A percentile compares a stretch with the other conserved stretches of the same genome.
These are phyloP conservation scores for Anguilla rostrata DNA, from an alignment of 2,113 vertebrate genomes.

Conservation along the genomic window DNA sequence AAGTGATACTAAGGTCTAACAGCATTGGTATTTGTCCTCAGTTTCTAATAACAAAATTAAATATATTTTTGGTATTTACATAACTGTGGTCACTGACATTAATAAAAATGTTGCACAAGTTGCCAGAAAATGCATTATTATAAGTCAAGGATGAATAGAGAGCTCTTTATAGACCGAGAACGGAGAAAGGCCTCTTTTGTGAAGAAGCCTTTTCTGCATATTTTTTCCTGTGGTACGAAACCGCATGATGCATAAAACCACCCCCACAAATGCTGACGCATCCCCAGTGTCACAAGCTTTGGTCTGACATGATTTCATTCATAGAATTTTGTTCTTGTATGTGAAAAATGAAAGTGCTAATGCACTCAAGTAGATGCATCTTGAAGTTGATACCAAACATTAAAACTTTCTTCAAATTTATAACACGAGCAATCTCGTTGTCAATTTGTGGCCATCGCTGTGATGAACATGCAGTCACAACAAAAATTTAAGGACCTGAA, in stretches of 20 bases:
- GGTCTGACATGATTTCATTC: neutral
- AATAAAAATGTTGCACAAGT: too few species aligned
- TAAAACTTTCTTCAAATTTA: neutral
- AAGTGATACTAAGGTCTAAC: too few species aligned
- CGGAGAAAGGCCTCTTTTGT: neutral
- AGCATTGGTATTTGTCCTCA: too few species aligned
- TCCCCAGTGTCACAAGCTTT: neutral
- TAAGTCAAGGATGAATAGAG: neutral
- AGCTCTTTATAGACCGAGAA: neutral
- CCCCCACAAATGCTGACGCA: neutral
- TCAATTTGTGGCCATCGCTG: neutral
- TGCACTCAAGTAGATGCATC: neutral
- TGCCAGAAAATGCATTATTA: too few species aligned
- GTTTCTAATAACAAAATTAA: too few species aligned
- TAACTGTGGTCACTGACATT: too few species aligned
- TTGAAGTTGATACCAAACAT: neutral
- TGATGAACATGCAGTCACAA: neutral
- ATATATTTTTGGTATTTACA: too few species aligned
- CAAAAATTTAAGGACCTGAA: neutral
- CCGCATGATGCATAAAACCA: neutral
- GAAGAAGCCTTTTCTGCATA: neutral
- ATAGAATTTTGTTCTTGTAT: neutral
- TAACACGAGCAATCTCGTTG: neutral
- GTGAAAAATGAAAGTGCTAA: neutral
- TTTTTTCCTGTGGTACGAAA: neutral